Evolutionary conservation across 2,888 invertebrate species (phyloP), one percentile per base, ranked within the genome.

Genomic region (Embidobia sp.): DNA sequence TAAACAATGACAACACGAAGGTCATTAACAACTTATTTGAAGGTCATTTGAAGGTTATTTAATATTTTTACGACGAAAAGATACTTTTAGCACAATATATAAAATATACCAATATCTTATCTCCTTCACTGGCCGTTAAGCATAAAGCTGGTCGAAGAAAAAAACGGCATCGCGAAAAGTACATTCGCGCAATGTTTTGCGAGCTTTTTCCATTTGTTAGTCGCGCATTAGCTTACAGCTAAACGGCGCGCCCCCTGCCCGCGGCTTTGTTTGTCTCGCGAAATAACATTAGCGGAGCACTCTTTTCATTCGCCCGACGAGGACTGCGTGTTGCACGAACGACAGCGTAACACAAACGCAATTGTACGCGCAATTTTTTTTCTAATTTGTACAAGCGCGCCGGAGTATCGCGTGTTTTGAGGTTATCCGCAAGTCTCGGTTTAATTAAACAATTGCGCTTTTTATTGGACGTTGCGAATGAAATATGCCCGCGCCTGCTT

Each of bases 391-490:
- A 63, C 70, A 19, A n/a, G 16, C 37, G 3, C 70, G 7, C 18
- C 10, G 49, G 40, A 10, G 33, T 49, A 66, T 73, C 51, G 73
- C 73, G 73, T 73, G 73, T 66, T 66, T 59, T 42, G 64, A 73
- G 59, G 73, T 73, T 64, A 73, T 66, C 73, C 73, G 44, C 73
- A 66, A 59, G 57, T 73, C 37, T 57, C 35, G 37, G 22, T 66
- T 73, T 73, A 73, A 73, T 73, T 73, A 73, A 73, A 73, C 73
- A 73, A 66, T 73, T 73, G 73, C 66, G 33, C 51, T 66, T 63
- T 70, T 44, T 55, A 57, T 66, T 42, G 66, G 57, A 57, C 51
- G 44, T 51, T 59, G 44, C 27, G 19, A 64, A 64, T 64, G 64
- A 72, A 53, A 63, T 53, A 63, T 26, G 44, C 16, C 11, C 3